Evolutionary conservation across 2,888 invertebrate genomes (phyloP).

Genomic region (Chromoteleia sp.): DNA sequence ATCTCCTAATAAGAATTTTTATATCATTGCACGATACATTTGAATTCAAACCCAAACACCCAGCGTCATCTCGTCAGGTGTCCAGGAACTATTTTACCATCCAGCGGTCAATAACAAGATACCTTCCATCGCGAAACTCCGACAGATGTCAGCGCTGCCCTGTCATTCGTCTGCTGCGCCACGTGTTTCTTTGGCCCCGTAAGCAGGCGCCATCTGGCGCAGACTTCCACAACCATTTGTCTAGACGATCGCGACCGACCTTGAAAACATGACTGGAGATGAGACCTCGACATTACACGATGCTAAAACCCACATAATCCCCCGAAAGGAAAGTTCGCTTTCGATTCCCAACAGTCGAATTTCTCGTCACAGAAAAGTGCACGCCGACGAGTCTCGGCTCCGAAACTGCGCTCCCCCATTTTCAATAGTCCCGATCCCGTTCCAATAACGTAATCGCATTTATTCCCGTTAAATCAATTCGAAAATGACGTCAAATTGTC

Average conservation of each 20-base stretch:
- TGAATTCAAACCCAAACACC: neutral
- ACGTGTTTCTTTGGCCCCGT: slow-evolving; percentile 70
- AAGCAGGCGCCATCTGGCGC: slow-evolving; percentile 75
- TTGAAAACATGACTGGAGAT: slow-evolving; percentile 80
- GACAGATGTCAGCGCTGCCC: slow-evolving; percentile 54
- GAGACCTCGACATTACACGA: slow-evolving; percentile 78
- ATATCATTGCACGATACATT: neutral
- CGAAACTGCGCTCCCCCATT: neutral
- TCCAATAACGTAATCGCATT: neutral
- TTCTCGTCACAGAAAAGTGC: slow-evolving; percentile 32
- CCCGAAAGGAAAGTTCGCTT: slow-evolving; percentile 30
- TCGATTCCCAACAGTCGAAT: slow-evolving; percentile 20
- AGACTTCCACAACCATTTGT: slow-evolving; percentile 39
- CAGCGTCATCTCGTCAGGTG: neutral
- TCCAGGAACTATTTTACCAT: neutral
- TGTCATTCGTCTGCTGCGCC: slow-evolving; percentile 67
- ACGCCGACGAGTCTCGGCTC: neutral
- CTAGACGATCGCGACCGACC: slow-evolving; percentile 80
- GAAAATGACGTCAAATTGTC: slow-evolving; percentile 5
- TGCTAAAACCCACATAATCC: slow-evolving; percentile 62
- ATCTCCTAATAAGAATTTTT: too few relatives aligned
- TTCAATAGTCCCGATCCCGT: neutral
- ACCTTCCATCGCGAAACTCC: slow-evolving; percentile 1
- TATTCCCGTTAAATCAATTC: neutral
- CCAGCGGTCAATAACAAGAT: slow-evolving; percentile 20